phyloP scores from a whole-genome alignment of 2,797 vertebrate species.

The Phrynocephalus vlangalii region DNA sequence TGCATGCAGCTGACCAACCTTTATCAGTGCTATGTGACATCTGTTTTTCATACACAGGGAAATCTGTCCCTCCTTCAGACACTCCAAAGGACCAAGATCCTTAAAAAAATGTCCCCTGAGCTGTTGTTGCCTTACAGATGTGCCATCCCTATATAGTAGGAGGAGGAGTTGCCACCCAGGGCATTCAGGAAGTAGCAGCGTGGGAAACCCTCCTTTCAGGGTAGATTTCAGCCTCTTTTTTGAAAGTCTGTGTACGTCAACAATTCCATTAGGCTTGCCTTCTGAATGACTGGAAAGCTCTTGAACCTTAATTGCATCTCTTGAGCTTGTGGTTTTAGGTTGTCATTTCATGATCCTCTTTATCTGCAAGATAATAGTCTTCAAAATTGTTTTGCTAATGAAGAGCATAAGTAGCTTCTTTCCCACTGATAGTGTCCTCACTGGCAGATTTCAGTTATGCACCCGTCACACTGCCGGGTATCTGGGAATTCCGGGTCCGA shows the following conservation, averaged over 20 bases:
- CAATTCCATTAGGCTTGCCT: background rate
- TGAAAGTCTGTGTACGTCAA: background rate
- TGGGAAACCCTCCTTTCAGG: background rate
- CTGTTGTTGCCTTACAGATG: background rate
- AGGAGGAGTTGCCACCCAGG: too few species aligned
- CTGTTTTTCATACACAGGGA: background rate
- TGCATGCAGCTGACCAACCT: background rate
- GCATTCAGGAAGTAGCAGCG: background rate
- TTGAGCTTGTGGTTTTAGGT: constrained; percentile 33
- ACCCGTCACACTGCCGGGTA: background rate
- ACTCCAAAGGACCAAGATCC: background rate
- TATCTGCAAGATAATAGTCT: constrained; percentile 27
- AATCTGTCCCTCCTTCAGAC: background rate
- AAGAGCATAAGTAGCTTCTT: background rate
- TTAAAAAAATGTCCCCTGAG: background rate
- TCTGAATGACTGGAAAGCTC: background rate
- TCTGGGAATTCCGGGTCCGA: background rate
- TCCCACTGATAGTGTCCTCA: background rate
- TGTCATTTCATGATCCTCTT: constrained; percentile 18
- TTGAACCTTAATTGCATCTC: constrained; percentile 2
- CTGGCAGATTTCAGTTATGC: background rate
- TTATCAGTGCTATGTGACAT: too few species aligned
- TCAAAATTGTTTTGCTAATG: background rate
- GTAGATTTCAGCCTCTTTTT: background rate
- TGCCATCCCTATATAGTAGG: background rate